Conservation (phyloP, 1,140 invertebrate species). For the Odontomachus brunneus region DNA sequence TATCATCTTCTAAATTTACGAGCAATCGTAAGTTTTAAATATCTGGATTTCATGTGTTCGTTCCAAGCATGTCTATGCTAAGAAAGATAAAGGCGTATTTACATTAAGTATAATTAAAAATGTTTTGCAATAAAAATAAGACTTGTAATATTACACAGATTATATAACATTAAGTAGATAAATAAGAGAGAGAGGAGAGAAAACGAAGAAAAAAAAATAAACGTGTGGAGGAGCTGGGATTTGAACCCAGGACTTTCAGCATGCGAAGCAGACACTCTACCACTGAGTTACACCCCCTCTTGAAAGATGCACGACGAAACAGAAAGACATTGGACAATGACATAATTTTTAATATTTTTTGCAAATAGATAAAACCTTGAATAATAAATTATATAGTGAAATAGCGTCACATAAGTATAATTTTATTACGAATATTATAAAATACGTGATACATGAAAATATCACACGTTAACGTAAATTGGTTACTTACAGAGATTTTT, state of each 20-base stretch:
- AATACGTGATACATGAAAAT: too few species aligned
- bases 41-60: too few species aligned
- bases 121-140: slow-evolving; percentile 1
- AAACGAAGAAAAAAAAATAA: slow-evolving; percentile 59
- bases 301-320: background rate
- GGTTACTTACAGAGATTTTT: too few species aligned
- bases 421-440: background rate
- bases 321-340: background rate
- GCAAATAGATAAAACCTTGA: background rate
- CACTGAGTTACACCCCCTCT: slow-evolving; percentile 87
- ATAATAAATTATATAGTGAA: background rate
- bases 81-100: background rate
- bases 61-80: too few species aligned
- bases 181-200: slow-evolving; percentile 67
- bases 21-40: too few species aligned
- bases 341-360: background rate
- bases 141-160: slow-evolving; percentile 7
- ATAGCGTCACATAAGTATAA: background rate
- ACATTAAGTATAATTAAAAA: background rate
- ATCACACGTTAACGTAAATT: too few species aligned
- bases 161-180: slow-evolving; percentile 19
- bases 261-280: slow-evolving; percentile 88
- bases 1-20: too few species aligned
- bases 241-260: slow-evolving; percentile 88
- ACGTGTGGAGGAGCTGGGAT: slow-evolving; percentile 86